Evolutionary conservation across 2,113 vertebrate genomes (phyloP).

Genomic region (Sigmodon hispidus): DNA sequence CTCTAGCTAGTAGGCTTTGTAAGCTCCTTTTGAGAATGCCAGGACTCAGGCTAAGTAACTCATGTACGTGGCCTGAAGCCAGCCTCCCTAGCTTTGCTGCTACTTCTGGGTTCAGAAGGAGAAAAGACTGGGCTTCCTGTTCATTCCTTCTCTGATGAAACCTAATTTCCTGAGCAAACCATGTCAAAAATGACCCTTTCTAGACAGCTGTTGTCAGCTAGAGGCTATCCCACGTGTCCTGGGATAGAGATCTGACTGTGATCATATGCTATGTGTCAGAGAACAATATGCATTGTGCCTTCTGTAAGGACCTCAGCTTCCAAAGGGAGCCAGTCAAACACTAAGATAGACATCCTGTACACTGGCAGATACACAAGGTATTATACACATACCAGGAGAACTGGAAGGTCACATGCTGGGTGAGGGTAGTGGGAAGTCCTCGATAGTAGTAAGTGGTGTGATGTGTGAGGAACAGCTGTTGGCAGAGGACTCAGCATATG

Average conservation of each 20-base stretch:
- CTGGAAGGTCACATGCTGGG: not conserved
- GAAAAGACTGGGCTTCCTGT: not conserved
- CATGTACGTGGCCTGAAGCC: not conserved
- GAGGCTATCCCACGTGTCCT: accelerated
- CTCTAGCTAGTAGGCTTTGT: not conserved
- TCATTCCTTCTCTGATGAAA: accelerated
- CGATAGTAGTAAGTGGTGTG: not conserved
- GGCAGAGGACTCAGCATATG: not conserved
- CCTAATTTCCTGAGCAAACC: not conserved
- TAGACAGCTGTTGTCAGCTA: not conserved
- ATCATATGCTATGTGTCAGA: not conserved
- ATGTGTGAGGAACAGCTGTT: not conserved
- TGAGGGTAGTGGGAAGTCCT: not conserved
- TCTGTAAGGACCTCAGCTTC: not conserved
- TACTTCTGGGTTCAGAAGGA: not conserved
- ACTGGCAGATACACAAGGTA: not conserved
- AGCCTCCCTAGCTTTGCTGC: not conserved
- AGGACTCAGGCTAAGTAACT: not conserved
- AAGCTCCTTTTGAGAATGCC: accelerated
- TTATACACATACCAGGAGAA: too few species aligned
- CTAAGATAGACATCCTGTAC: accelerated
- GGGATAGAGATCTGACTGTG: not conserved
- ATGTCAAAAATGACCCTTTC: not conserved
- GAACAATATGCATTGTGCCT: not conserved
- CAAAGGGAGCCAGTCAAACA: not conserved